Conservation (phyloP, 2,113 vertebrate species). For the Apeltes quadracus region DNA sequence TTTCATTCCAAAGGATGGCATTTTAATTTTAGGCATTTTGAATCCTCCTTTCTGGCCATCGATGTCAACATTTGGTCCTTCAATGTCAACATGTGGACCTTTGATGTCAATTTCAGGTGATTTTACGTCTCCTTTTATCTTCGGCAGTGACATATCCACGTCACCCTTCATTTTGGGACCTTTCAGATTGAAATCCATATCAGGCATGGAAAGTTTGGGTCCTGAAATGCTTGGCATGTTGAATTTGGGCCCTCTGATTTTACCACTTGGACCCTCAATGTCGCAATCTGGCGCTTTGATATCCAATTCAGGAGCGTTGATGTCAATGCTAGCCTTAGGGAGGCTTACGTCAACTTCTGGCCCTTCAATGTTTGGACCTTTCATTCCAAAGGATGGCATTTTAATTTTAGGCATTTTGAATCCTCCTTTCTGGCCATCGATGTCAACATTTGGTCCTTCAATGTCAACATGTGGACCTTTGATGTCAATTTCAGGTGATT, state of each 20-base stretch:
- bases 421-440: background rate
- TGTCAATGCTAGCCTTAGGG: background rate
- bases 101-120: no score
- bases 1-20: no score
- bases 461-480: background rate
- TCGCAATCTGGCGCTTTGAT: background rate
- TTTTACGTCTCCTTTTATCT: background rate
- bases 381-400: conserved; percentile 10
- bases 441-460: background rate
- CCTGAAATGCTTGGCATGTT: background rate
- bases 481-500: conserved; percentile 6
- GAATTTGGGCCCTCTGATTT: conserved; percentile 15
- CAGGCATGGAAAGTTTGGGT: conserved; percentile 7
- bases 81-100: no score
- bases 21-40: no score
- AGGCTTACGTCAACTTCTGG: conserved; percentile 20
- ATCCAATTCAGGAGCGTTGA: conserved; percentile 1
- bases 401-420: conserved; percentile 25
- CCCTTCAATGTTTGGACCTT: background rate
- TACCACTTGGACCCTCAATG: no score
- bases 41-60: no score
- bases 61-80: no score
- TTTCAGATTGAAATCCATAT: background rate
- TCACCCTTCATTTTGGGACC: background rate
- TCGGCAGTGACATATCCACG: background rate